A percentile compares a stretch with the other conserved stretches of the same genome.
Evolutionary conservation across 1,140 invertebrate species (phyloP).

Genomic region (Drosophila busckii): DNA sequence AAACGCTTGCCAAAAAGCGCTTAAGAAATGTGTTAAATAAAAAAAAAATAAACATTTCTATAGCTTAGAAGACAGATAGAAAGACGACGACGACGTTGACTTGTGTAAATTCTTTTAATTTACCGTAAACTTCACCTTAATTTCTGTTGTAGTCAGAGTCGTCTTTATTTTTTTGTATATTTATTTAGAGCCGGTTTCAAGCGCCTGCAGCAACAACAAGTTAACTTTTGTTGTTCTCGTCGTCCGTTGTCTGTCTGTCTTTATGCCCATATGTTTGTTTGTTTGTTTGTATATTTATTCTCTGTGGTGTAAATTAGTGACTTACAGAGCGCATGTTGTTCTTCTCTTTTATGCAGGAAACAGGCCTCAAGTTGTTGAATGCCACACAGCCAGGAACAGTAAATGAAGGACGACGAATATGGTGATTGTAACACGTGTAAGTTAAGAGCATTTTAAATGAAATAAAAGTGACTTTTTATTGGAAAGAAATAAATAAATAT

Average conservation of each 20-base stretch:
- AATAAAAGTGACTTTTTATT: not conserved
- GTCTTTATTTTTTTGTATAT: constrained; percentile 34
- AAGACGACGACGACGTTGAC: constrained; percentile 41
- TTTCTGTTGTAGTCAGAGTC: too few species aligned
- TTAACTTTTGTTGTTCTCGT: constrained; percentile 1
- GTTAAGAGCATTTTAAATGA: constrained; percentile 23
- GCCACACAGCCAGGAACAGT: constrained; percentile 57
- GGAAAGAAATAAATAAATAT: constrained; percentile 3
- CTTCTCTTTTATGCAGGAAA: constrained; percentile 19
- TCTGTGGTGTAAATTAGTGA: constrained; percentile 6
- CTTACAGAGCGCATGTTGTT: not conserved
- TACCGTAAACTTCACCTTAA: constrained; percentile 79
- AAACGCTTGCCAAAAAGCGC: constrained; percentile 17
- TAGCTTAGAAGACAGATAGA: constrained; percentile 16
- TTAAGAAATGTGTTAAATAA: not conserved
- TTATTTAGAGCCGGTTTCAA: constrained; percentile 46
- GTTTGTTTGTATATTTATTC: constrained; percentile 2
- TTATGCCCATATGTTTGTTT: constrained; percentile 29
- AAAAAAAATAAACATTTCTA: too few species aligned
- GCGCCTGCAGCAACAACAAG: constrained; percentile 46
- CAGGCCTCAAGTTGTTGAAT: constrained; percentile 44
- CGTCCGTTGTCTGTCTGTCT: constrained; percentile 28
- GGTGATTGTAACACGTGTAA: constrained; percentile 79
- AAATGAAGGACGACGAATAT: constrained; percentile 78
- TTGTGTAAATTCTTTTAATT: constrained; percentile 77